Evolutionary conservation across 2,888 invertebrate genomes (phyloP), one percentile per base, ranked within the genome.

Genomic region (Lottia scabra): DNA sequence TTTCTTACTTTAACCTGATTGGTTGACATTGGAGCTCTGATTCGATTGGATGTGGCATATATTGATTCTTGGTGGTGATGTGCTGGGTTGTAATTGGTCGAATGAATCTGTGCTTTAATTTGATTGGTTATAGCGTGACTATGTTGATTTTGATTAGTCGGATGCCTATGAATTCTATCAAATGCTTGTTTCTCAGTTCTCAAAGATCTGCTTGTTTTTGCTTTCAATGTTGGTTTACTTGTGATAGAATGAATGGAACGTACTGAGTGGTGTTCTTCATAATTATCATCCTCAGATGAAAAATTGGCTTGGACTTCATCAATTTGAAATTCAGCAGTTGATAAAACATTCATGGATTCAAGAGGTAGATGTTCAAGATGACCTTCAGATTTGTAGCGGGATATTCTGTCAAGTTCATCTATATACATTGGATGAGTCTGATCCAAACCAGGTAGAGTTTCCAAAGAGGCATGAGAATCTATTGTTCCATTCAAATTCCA

Each of bases 221-320:
- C 56, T 13, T 56, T 19, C 15, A 56, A 23, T 56, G 56, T 23
- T 23, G 56, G 56, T 56, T 56, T 56, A 19, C 56, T 56, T 23
- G 23, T 23, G 23, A 56, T 23, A 19, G 56, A 56, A 56, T 56
- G 5, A 56, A 56, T 23, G 8, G 56, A 56, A 56, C 13, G 19
- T 23, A 23, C 23, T 0, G 56, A 56, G 23, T 56, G 19, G 19
- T 56, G 10, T 19, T 56, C 56, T 10, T 4, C 23, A 15, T 26
- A n/a, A 43, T n/a, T 16, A 16, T 64, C 65, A 38, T 27, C 65
- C 38, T 72, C 72, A 8, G 65, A 68, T 3, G 72, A 72, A 23
- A 72, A 68, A 63, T 63, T 68, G 15, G 72, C 63, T 2, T 43
- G 65, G 19, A 68, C 62, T 44, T 72, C 72, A 10, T 46, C 69